Base-by-base conservation (phyloP, 2,888 invertebrate genomes). In the Campaea margaritaria region DNA sequence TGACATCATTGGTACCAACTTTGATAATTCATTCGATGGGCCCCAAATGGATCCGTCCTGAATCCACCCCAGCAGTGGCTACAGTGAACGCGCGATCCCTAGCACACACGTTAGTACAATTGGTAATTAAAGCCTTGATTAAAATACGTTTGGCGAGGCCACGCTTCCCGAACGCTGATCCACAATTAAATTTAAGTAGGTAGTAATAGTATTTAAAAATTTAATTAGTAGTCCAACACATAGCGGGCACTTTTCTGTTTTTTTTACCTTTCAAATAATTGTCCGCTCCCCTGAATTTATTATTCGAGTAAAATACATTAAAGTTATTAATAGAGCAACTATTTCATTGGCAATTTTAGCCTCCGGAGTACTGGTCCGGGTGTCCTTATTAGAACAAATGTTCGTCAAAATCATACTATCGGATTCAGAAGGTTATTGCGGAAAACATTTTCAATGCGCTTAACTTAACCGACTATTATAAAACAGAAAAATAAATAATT, bases 41-140 rank as follows among this genome's bases (percentile, higher is more conserved):
- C n/a, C 36, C 31, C 38, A 38, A 45, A 28, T 12, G 16, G 39
- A 8, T 8, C 12, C 34, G 12, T 27, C 45, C 14, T 27, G 1
- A 34, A 21, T 21, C 21, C 21, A 21, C 21, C 21, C 21, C 34
- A 36, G 42, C 28, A 0, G 11, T 9, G 13, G 15, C 51, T 21
- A 34, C 15, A 48, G 12, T 39, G 49, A 41, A 34, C 45, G 9
- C 45, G 8, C 48, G 28, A 43, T 13, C 13, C 36, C 46, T 43
- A 55, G 48, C 44, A 48, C 52, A 49, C 64, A 57, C 62, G 60
- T 60, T 57, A 56, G 43, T 61, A 54, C 66, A 66, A 68, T 64
- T 64, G 64, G 56, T 61, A 62, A 66, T 68, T 65, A 68, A 65
- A 65, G 51, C 50, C 52, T 58, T 60, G 58, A 64, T 64, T 68